Base-by-base conservation (phyloP, 2,888 invertebrate species). In the Tetramorium bicarinatum region DNA sequence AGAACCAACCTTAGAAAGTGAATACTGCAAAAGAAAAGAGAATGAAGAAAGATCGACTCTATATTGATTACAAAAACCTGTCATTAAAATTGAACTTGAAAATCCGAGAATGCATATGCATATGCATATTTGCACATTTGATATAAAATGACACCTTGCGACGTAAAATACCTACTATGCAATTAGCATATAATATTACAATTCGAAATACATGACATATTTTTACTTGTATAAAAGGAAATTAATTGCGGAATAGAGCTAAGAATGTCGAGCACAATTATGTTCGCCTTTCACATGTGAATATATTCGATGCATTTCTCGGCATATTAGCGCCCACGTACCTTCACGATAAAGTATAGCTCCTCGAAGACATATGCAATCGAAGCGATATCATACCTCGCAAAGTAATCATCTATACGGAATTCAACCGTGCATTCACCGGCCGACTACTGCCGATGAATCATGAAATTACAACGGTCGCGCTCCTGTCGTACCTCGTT, bases 391-490 rank as follows among this genome's bases (percentile, higher is more conserved):
- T 79, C 79, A 59, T 83, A 83, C 47, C 80, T 72, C 47, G 38
- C 72, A 44, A 38, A 59, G 47, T 83, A 83, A 83, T 80, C 79
- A 72, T 56, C 72, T 21, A 44, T 69, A 15, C 29, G 34, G 41
- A 69, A 54, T 56, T 49, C 75, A 54, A 66, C 56, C 38, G 75
- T n/a, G 82, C 56, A 54, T 56, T 47, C 59, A 47, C 21, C 47
- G 66, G 13, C 41, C 21, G 38, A 54, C 77, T 77, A 83, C 79
- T 49, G 56, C 25, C 59, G 66, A 69, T 81, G 67, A 84, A 80
- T 84, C 84, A 74, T 81, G 61, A 74, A 81, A 74, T 84, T 84
- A 74, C 80, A 81, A 74, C 74, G 67, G 49, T 66, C 64, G 21
- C 25, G 34, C 69, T 81, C 59, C 69, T 69, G 52, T 81, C 80